Conservation (phyloP, 2,797 vertebrate genomes). For the Acrossocheilus wenchowensis region DNA sequence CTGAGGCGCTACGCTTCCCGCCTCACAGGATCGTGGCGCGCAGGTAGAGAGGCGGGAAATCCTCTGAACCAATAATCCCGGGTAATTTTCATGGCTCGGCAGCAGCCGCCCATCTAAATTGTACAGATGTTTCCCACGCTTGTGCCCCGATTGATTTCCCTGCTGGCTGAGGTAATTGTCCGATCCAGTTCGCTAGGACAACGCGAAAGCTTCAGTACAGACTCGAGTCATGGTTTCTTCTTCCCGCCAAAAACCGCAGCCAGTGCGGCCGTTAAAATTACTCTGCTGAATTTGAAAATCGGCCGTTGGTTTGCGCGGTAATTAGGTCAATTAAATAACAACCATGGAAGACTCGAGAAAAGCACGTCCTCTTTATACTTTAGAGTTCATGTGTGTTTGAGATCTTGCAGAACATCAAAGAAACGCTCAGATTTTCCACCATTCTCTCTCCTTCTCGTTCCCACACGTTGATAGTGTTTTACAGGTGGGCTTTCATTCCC, state of each 20-base stretch:
- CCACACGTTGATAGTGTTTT: slow-evolving; percentile 31
- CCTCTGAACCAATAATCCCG: slow-evolving; percentile 62
- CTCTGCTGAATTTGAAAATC: slow-evolving; percentile 17
- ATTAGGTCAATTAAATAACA: slow-evolving; percentile 32
- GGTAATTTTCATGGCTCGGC: slow-evolving; percentile 57
- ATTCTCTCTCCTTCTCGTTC: slow-evolving; percentile 6
- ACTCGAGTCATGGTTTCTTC: slow-evolving; percentile 34
- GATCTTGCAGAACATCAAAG: not conserved
- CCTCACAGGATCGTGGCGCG: slow-evolving; percentile 50
- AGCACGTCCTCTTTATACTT: not conserved
- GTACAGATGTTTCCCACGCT: slow-evolving; percentile 66
- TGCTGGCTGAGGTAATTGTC: slow-evolving; percentile 57
- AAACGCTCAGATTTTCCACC: not conserved
- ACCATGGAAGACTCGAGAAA: not conserved
- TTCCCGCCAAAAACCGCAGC: slow-evolving; percentile 44
- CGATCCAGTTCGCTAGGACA: slow-evolving; percentile 41
- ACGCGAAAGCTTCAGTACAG: slow-evolving; percentile 33
- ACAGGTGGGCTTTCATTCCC: slow-evolving; percentile 27
- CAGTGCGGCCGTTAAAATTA: slow-evolving; percentile 41
- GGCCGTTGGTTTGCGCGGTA: not conserved
- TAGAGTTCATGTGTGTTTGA: not conserved
- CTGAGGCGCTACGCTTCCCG: slow-evolving; percentile 24
- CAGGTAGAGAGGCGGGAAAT: slow-evolving; percentile 60
- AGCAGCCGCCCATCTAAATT: slow-evolving; percentile 55
- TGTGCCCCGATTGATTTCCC: slow-evolving; percentile 58